Conservation (phyloP, 1,140 invertebrate species). For the Drusus annulatus region DNA sequence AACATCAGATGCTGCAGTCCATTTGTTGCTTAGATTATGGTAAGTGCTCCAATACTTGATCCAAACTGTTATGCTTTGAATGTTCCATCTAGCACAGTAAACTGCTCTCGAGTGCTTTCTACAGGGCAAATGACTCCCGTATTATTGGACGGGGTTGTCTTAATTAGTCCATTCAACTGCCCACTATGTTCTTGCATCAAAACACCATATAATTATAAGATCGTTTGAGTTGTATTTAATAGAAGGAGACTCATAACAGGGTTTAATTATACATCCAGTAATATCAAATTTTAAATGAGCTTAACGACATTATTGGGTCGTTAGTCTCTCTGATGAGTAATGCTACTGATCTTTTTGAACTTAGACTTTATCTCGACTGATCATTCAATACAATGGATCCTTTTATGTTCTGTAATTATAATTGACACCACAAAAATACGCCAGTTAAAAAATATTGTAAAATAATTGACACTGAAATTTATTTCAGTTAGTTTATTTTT, state of each 20-base stretch:
- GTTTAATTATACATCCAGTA: not conserved
- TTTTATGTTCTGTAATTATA: too few relatives aligned
- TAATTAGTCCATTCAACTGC: not conserved
- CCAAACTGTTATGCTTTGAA: not conserved
- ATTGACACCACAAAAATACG: too few relatives aligned
- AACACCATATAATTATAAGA: not conserved
- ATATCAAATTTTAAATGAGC: not conserved
- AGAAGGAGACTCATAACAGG: not conserved
- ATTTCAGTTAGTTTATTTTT: too few relatives aligned
- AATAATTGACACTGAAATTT: too few relatives aligned
- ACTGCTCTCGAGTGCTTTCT: too few relatives aligned
- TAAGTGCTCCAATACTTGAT: not conserved
- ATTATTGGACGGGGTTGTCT: not conserved
- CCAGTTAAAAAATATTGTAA: too few relatives aligned
- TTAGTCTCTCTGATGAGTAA: not conserved
- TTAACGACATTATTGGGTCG: not conserved
- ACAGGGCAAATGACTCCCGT: too few relatives aligned
- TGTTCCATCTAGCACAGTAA: not conserved
- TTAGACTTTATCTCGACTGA: too few relatives aligned
- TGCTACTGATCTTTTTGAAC: too few relatives aligned
- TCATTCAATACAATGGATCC: too few relatives aligned
- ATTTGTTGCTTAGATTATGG: not conserved
- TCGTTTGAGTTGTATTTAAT: not conserved
- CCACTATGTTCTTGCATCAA: slow-evolving; percentile 4
- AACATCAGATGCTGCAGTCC: not conserved